Evolutionary conservation across 2,797 vertebrate species (phyloP), one percentile per base, ranked within the genome.

Genomic region (Xyrichtys novacula): DNA sequence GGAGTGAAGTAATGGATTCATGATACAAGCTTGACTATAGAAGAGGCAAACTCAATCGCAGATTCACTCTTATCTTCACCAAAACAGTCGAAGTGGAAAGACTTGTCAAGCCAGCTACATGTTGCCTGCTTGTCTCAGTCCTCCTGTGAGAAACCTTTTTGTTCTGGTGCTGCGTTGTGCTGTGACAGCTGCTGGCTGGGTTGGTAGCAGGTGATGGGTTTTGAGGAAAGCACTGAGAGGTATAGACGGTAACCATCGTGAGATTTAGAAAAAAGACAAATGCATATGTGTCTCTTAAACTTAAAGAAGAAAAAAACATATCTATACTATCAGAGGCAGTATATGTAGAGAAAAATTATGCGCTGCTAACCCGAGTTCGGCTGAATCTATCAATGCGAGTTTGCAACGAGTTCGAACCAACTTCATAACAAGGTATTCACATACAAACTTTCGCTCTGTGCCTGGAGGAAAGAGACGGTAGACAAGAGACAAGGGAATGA

Each of bases 1-100:
- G 74, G 71, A 77, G 73, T 39, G 64, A 59, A 42, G 73, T 80
- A 71, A 84, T 81, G 67, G 68, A 75, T 73, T 85, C 71, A 56
- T 44, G 59, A 80, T 72, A 66, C 62, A 60, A 62, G 58, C 62
- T 68, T 63, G 47, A 62, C 54, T 74, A 14, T 69, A 77, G 38
- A 77, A 42, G 66, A 66, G 68, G 28, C 67, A 25, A 46, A 61
- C 68, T 54, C 74, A 61, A 79, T 85, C 68, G 68, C 71, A 82
- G 74, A 81, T 86, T 87, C 57, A 65, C 71, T 86, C 76, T 81
- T 73, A 74, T 81, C 68, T 80, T 71, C 59, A 80, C 80, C 71
- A 63, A 70, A 81, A 83, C 74, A 55, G 58, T 53, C 71, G 58
- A 71, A 46, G 48, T 73, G 78, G 63, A 74, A 50, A 63, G 29